phyloP scores from a whole-genome alignment of 64 coral and sea anemone species.

The Montipora cactus region DNA sequence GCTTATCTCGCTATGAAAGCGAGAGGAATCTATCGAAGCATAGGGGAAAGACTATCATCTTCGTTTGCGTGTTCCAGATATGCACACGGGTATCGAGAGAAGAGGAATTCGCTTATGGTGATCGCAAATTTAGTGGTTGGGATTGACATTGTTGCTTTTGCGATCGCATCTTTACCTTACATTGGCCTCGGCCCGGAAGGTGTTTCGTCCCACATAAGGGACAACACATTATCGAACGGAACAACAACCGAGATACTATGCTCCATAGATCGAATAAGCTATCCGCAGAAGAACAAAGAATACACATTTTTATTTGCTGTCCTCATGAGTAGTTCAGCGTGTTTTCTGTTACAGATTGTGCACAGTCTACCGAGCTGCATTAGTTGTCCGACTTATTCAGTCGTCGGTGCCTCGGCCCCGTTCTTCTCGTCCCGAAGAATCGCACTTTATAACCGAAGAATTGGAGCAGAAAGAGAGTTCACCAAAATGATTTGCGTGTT shows the following conservation, averaged over 20 bases:
- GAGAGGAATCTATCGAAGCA: constrained; percentile 63
- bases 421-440: not conserved
- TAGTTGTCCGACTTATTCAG: constrained; percentile 8
- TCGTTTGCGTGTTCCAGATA: constrained; percentile 27
- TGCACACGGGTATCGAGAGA: constrained; percentile 22
- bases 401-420: not conserved
- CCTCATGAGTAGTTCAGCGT: constrained; percentile 84
- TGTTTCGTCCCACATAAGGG: not conserved
- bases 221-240: not conserved
- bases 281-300: constrained; percentile 80
- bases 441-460: constrained; percentile 22
- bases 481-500: constrained; percentile 81
- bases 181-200: constrained; percentile 86
- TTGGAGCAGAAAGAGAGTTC: constrained; percentile 44
- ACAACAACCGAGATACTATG: constrained; percentile 31
- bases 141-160: constrained; percentile 79
- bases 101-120: constrained; percentile 62
- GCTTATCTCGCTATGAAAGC: constrained; percentile 81
- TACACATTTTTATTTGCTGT: constrained; percentile 92
- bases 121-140: constrained; percentile 89
- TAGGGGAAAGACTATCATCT: constrained; percentile 46
- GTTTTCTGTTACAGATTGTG: constrained; percentile 77
- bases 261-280: constrained; percentile 84
- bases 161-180: constrained; percentile 91
- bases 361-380: constrained; percentile 80